phyloP scores from a whole-genome alignment of 2,113 vertebrate genomes.

The Meles meles region DNA sequence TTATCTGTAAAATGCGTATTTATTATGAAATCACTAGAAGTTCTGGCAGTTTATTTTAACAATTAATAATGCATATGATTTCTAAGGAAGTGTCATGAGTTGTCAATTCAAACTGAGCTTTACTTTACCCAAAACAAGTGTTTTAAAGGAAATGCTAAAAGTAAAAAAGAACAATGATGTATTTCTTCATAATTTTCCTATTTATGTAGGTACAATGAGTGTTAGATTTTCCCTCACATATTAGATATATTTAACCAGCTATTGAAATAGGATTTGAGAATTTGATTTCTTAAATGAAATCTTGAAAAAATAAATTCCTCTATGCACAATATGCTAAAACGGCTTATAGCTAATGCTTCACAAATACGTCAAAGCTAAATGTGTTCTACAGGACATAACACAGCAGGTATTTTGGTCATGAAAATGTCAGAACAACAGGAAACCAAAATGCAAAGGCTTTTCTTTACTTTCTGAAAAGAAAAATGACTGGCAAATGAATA shows the following conservation, averaged over 20 bases:
- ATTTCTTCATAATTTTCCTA: not conserved
- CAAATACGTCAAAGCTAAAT: constrained; percentile 14
- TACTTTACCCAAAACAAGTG: not conserved
- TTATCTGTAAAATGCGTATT: not conserved
- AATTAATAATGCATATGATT: not conserved
- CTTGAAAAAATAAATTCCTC: not conserved
- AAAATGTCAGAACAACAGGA: constrained; percentile 49
- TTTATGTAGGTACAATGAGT: not conserved
- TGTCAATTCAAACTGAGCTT: not conserved
- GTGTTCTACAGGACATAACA: not conserved
- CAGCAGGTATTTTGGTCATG: not conserved
- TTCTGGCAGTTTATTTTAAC: not conserved
- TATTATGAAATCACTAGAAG: not conserved
- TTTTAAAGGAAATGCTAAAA: not conserved
- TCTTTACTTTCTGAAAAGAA: constrained; percentile 15
- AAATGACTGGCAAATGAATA: constrained; percentile 22
- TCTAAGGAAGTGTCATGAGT: not conserved
- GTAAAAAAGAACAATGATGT: not conserved
- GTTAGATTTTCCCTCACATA: not conserved
- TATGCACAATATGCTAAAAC: not conserved
- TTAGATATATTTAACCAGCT: not conserved
- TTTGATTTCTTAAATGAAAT: not conserved
- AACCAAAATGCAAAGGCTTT: not conserved
- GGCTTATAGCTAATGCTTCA: not conserved
- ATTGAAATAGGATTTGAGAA: not conserved